Conservation (phyloP, 2,113 vertebrate species). For the Bettongia penicillata region DNA sequence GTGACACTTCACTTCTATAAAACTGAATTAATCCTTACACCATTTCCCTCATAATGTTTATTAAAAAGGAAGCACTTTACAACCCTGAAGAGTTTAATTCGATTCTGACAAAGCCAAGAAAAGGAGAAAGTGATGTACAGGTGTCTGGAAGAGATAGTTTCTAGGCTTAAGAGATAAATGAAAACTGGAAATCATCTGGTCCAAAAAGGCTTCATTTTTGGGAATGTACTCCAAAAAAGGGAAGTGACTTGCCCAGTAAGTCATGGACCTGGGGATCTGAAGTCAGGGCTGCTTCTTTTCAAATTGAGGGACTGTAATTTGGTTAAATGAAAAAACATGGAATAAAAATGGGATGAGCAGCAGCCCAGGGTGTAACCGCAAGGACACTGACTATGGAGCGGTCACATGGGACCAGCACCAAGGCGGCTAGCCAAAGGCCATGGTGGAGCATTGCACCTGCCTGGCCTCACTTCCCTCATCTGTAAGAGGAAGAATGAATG, state of each 20-base stretch:
- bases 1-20: neutral
- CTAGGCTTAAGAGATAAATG: neutral
- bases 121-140: neutral
- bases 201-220: neutral
- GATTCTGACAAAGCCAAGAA: neutral
- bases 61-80: neutral
- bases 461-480: neutral
- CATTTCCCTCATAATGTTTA: neutral
- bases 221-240: neutral
- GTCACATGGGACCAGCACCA: neutral
- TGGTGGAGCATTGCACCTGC: too few relatives aligned
- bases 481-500: neutral
- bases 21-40: neutral
- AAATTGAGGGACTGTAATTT: too few relatives aligned
- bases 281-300: too few relatives aligned
- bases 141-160: neutral
- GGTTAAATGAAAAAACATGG: too few relatives aligned
- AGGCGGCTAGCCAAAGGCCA: neutral
- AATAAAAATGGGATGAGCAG: too few relatives aligned
- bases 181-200: neutral
- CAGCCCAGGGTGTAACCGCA: neutral
- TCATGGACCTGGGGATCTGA: neutral
- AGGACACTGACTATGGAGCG: neutral
- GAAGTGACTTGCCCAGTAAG: neutral
- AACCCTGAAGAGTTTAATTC: neutral